phyloP scores from a whole-genome alignment of 2,113 vertebrate genomes.

The Redunca redunca region DNA sequence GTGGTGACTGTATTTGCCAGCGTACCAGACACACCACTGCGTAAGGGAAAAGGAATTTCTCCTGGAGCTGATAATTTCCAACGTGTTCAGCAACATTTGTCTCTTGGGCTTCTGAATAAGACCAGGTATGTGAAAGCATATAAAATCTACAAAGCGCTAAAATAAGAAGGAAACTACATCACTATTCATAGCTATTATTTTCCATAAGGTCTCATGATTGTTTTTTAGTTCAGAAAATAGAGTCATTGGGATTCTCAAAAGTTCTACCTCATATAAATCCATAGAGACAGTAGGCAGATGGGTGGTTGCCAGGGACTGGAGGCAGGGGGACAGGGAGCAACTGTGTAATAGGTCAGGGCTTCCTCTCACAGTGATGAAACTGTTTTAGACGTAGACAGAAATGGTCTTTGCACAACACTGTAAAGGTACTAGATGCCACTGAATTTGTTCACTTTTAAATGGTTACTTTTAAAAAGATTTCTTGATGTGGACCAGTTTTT shows the following conservation, averaged over 20 bases:
- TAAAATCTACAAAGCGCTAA: rapidly evolving
- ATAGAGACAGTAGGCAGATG: background rate
- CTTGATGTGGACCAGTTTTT: background rate
- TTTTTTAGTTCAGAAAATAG: background rate
- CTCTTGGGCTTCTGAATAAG: background rate
- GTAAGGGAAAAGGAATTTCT: conserved; percentile 49
- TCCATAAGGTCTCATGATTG: background rate
- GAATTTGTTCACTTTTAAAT: background rate
- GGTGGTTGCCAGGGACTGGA: background rate
- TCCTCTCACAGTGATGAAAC: background rate
- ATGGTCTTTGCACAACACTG: background rate
- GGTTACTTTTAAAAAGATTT: background rate
- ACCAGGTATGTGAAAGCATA: background rate
- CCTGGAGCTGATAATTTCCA: conserved; percentile 23
- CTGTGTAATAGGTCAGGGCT: background rate
- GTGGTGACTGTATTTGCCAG: background rate
- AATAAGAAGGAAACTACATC: background rate
- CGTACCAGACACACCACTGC: background rate
- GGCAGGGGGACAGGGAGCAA: no score
- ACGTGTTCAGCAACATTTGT: background rate
- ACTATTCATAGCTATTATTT: background rate
- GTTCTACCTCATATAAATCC: background rate
- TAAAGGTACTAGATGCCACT: background rate
- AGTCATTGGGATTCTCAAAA: conserved; percentile 1
- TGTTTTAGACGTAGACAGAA: background rate